A percentile compares a stretch with the other conserved stretches of the same genome.
Evolutionary conservation across 2,888 invertebrate genomes (phyloP).

Genomic region (Cyaniris semiargus): DNA sequence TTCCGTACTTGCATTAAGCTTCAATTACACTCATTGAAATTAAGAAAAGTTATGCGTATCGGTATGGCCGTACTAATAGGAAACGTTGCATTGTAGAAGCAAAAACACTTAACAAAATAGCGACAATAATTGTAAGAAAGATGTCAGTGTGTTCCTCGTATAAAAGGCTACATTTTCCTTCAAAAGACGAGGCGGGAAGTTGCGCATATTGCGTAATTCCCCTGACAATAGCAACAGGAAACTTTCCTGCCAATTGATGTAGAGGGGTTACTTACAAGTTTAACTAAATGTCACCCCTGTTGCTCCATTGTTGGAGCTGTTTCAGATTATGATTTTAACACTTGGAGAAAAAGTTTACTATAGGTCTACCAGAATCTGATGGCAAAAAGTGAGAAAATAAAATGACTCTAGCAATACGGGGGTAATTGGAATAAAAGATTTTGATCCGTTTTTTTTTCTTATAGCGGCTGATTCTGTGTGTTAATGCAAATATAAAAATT

Average conservation of each 20-base stretch:
- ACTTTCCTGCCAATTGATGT: slow-evolving; percentile 20
- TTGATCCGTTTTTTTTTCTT: no score
- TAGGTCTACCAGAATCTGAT: no score
- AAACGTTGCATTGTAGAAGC: not conserved
- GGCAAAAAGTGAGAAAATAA: no score
- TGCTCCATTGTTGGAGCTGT: not conserved
- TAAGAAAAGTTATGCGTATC: not conserved
- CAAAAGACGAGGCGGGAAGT: not conserved
- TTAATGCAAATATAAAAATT: no score
- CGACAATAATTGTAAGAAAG: not conserved
- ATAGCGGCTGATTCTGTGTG: no score
- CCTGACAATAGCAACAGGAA: slow-evolving; percentile 13
- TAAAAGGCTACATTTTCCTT: not conserved
- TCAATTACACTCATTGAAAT: not conserved
- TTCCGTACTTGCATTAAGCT: not conserved
- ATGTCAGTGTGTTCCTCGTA: not conserved
- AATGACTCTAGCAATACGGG: no score
- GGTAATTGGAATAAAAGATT: no score
- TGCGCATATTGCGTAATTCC: slow-evolving; percentile 26
- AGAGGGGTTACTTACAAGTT: slow-evolving; percentile 13
- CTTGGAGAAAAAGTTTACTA: not conserved
- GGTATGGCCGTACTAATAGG: not conserved
- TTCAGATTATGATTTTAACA: slow-evolving; percentile 6
- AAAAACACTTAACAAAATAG: not conserved
- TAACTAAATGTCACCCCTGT: slow-evolving; percentile 13